Conservation (phyloP, 2,797 vertebrate genomes). For the Schizopygopsis malacanthus region DNA sequence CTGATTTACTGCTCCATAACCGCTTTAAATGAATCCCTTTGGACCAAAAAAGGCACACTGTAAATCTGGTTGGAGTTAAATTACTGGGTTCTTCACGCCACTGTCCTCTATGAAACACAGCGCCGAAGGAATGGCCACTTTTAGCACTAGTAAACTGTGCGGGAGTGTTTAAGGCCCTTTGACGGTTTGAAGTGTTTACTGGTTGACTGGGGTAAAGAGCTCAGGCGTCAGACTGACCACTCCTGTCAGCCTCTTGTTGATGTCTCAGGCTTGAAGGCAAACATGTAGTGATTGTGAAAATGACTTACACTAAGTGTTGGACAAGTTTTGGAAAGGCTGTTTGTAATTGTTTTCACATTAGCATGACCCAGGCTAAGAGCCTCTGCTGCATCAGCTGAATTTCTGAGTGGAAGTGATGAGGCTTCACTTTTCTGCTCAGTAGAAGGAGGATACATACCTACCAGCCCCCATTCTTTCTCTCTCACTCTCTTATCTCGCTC, state of each 20-base stretch:
- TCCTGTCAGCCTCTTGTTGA: constrained; percentile 33
- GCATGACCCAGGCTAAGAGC: constrained; percentile 37
- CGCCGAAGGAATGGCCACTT: constrained; percentile 29
- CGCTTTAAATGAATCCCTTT: constrained; percentile 45
- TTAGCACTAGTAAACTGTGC: constrained; percentile 26
- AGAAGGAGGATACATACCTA: constrained; percentile 44
- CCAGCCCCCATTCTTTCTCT: constrained; percentile 33
- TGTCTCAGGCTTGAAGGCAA: constrained; percentile 7
- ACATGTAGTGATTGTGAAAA: constrained; percentile 46
- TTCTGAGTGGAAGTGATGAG: constrained; percentile 48
- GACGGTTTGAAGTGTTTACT: constrained; percentile 26
- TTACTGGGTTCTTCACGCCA: constrained; percentile 24
- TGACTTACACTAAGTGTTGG: constrained; percentile 30
- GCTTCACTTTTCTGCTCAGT: constrained; percentile 44
- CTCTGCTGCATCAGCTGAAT: constrained; percentile 58
- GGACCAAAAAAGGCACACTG: constrained; percentile 25
- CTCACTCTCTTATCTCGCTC: constrained; percentile 30
- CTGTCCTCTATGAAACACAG: constrained; percentile 28
- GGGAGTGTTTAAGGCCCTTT: constrained; percentile 40
- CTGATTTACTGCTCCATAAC: constrained; percentile 37
- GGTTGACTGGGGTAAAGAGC: constrained; percentile 18
- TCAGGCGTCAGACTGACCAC: constrained; percentile 36
- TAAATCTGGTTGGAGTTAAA: constrained; percentile 53
- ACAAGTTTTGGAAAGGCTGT: constrained; percentile 24
- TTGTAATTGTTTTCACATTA: constrained; percentile 41